Evolutionary conservation across 2,113 vertebrate genomes (phyloP).

Genomic region (Callochromis pleurospilus): DNA sequence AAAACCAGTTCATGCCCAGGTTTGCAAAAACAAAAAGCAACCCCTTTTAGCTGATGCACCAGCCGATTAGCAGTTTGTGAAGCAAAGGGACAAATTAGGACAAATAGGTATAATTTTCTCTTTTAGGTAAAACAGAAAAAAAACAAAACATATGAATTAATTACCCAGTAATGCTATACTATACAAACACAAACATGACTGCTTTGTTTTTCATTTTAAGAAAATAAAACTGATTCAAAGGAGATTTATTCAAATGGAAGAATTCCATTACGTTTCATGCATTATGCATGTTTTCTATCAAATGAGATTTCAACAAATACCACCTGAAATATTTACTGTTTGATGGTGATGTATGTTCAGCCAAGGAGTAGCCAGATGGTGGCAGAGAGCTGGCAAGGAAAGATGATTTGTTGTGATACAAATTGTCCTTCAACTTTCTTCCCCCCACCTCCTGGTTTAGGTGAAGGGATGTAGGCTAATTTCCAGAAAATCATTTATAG

Average conservation of each 20-base stretch:
- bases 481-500: background rate
- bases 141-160: background rate
- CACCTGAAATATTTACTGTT: background rate
- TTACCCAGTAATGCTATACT: background rate
- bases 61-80: slow-evolving; percentile 7
- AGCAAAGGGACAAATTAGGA: slow-evolving; percentile 23
- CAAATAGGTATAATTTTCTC: slow-evolving; percentile 7
- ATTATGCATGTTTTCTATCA: slow-evolving; percentile 10
- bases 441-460: background rate
- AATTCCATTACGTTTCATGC: background rate
- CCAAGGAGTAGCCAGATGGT: background rate
- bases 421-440: background rate
- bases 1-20: background rate
- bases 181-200: background rate
- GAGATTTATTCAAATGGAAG: background rate
- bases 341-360: background rate
- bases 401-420: background rate
- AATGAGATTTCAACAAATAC: background rate
- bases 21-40: background rate
- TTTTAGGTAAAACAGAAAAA: background rate
- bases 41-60: background rate
- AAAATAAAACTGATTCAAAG: background rate
- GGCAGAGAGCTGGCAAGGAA: background rate
- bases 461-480: background rate
- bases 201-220: background rate